Evolutionary conservation across 2,113 vertebrate species (phyloP).

Genomic region (Donacobius atricapilla): DNA sequence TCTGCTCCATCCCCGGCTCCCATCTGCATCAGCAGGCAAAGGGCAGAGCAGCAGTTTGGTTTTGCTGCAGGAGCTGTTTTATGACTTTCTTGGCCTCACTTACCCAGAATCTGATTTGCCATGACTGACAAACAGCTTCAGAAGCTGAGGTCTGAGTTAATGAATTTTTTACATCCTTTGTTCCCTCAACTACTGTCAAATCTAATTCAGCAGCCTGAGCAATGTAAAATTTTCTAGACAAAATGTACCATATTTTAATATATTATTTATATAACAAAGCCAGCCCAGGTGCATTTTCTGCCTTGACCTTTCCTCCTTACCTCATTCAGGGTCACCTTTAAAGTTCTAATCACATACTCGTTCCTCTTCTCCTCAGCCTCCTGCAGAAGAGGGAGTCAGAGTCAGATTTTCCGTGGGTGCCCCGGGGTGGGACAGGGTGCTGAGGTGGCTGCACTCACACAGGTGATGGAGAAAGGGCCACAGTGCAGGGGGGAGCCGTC

Average conservation of each 20-base stretch:
- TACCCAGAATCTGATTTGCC: not conserved
- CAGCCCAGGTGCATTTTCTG: not conserved
- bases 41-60: not conserved
- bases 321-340: constrained; percentile 79
- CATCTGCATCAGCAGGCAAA: rapidly evolving
- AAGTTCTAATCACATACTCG: constrained; percentile 83
- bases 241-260: not conserved
- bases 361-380: constrained; percentile 83
- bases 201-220: not conserved
- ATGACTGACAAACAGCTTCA: not conserved
- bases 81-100: not conserved
- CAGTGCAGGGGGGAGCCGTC: constrained; percentile 66
- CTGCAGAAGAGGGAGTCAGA: constrained; percentile 64
- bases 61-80: not conserved
- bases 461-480: constrained; percentile 83
- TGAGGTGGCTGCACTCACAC: constrained; percentile 79
- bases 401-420: not conserved
- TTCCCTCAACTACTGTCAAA: not conserved
- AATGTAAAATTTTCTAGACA: not conserved
- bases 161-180: not conserved
- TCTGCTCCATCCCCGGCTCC: not conserved
- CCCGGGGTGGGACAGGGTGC: not conserved
- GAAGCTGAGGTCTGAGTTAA: not conserved
- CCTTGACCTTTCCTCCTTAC: constrained; percentile 74
- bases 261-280: not conserved